Evolutionary conservation across 1,140 invertebrate genomes (phyloP), one percentile per base, ranked within the genome.

Genomic region (Ditylenchus dipsaci): DNA sequence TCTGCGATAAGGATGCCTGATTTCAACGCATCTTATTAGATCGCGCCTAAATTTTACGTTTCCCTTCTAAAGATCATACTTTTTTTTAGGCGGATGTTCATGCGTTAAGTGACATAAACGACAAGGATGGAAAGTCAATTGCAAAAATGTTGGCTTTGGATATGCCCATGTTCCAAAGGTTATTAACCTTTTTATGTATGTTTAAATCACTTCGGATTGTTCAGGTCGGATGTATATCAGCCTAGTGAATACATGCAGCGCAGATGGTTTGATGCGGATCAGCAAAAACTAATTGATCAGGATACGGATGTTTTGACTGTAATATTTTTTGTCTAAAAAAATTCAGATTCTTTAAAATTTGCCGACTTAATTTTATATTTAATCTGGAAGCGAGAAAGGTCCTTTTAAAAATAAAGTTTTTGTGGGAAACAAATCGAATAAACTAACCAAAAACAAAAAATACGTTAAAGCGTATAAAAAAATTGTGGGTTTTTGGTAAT

Each of bases 71-170:
- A 45, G 17, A 66, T 26, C 26, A 19, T 23, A 42, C 17, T 21
- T 68, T n/a, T n/a, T n/a, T n/a, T 53, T 26, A 68, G 67, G 67
- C 67, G 1, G 47, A 68, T 19, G 42, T 68, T 7, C 63, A 38
- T 49, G 67, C 33, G 23, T 13, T 68, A 17, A 8, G 21, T 33
- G 29, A 38, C n/a, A 23, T 30, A 42, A 47, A 65, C 33, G 61
- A 62, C 43, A 33, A 63, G 21, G 33, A 21, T 7, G 29, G n/a
- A 47, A 47, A 67, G 21, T 68, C 67, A 26, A 68, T 68, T 30
- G 38, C n/a, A 17, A 59, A 68, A 33, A 11, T 45, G 8, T 33
- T 68, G 17, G 43, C 61, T 42, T 11, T 42, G 7, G 61, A 63
- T 33, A 33, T 60, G 11, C 58, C 29, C 29, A 21, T 33, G n/a